Percentiles rank a stretch among this genome's conserved stretches.
These are phyloP conservation scores for Synanthedon tipuliformis DNA, from an alignment of 2,888 invertebrate species.

Conservation along the genomic window DNA sequence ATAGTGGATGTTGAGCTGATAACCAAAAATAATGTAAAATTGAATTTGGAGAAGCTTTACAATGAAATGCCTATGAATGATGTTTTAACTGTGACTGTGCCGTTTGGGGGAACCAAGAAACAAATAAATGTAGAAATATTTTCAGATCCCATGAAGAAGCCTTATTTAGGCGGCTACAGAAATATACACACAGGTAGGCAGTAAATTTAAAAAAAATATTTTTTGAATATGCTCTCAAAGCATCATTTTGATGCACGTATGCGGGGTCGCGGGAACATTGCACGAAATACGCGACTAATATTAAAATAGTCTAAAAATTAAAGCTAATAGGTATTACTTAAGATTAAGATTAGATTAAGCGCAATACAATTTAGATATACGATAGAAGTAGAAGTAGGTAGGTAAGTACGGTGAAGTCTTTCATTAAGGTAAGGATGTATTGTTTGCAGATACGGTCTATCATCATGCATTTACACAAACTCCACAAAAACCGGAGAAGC, in stretches of 20 bases:
- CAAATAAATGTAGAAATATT: slow-evolving; percentile 63
- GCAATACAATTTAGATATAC: too few relatives aligned
- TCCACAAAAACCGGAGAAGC: slow-evolving; percentile 67
- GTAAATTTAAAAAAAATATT: slow-evolving; percentile 3
- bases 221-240: too few relatives aligned
- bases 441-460: slow-evolving; percentile 69
- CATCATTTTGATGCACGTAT: too few relatives aligned
- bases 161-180: slow-evolving; percentile 84
- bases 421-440: too few relatives aligned
- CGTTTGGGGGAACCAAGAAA: slow-evolving; percentile 42
- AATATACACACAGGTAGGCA: slow-evolving; percentile 73
- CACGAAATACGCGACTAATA: too few relatives aligned
- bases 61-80: slow-evolving; percentile 52
- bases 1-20: slow-evolving; percentile 55
- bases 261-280: too few relatives aligned
- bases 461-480: slow-evolving; percentile 89
- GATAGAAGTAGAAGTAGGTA: too few relatives aligned
- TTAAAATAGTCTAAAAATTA: too few relatives aligned
- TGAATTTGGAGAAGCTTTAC: slow-evolving; percentile 54
- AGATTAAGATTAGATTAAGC: too few relatives aligned
- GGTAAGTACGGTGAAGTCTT: too few relatives aligned
- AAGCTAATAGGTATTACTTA: too few relatives aligned
- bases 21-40: slow-evolving; percentile 44
- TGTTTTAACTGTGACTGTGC: slow-evolving; percentile 53
- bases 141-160: slow-evolving; percentile 72